Evolutionary conservation across 2,797 vertebrate genomes (phyloP).

Genomic region (Urosaurus nigricauda): DNA sequence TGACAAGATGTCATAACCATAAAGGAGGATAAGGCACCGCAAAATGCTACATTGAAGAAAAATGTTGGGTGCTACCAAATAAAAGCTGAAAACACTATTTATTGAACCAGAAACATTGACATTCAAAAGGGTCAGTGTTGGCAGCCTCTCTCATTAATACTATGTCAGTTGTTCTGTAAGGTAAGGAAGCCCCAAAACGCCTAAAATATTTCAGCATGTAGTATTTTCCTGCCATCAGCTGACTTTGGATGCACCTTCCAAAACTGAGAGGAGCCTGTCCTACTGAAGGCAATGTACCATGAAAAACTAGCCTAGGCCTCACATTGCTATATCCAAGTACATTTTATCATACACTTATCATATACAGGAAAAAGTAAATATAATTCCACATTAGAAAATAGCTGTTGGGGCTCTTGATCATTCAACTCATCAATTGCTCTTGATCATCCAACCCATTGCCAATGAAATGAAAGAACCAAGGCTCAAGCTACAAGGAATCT

Average conservation of each 20-base stretch:
- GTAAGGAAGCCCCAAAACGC: neutral
- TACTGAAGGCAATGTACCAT: neutral
- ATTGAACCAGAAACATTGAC: conserved; percentile 5
- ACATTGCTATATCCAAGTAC: neutral
- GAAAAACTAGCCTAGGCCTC: neutral
- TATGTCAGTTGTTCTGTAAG: neutral
- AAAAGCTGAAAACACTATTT: neutral
- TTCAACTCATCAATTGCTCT: neutral
- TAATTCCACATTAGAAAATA: neutral
- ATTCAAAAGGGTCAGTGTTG: neutral
- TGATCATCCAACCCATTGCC: neutral
- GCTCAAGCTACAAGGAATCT: neutral
- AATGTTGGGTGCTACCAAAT: too few species aligned
- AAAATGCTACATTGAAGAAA: too few species aligned
- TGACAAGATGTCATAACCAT: too few species aligned
- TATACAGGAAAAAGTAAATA: neutral
- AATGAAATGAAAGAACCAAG: too few species aligned
- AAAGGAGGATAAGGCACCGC: too few species aligned
- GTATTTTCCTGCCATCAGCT: neutral
- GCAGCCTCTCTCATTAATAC: neutral
- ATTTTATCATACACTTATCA: neutral
- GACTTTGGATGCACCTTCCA: neutral
- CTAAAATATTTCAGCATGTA: neutral
- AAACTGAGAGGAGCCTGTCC: neutral
- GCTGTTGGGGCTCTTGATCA: too few species aligned